phyloP scores from a whole-genome alignment of 2,888 invertebrate genomes.

The Platerodrilus igneus region DNA sequence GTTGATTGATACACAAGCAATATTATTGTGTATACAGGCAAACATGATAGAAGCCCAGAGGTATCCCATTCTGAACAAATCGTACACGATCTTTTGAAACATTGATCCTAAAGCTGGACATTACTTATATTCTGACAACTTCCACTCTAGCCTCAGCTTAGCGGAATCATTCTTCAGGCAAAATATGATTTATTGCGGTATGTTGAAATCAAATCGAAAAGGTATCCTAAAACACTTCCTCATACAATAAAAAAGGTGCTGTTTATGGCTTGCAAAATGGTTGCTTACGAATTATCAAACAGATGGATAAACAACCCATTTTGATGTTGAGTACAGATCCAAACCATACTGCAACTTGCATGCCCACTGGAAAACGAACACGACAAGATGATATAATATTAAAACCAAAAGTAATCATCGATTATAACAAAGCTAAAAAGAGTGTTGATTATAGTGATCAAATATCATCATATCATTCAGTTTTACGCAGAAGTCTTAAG shows the following conservation, averaged over 20 bases:
- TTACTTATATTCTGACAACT: not conserved
- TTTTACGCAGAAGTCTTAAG: constrained; percentile 4
- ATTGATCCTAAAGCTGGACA: not conserved
- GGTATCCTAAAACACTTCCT: not conserved
- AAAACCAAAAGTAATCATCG: constrained; percentile 9
- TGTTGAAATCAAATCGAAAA: not conserved
- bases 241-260: not conserved
- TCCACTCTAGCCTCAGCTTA: not conserved
- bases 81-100: not conserved
- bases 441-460: constrained; percentile 8
- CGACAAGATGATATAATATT: no score
- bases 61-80: constrained; percentile 4
- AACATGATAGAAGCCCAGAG: not conserved
- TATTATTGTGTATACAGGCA: constrained; percentile 1
- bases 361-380: constrained; percentile 1
- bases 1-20: constrained; percentile 1
- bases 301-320: constrained; percentile 10
- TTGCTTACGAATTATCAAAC: constrained; percentile 5
- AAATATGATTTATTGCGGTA: no score
- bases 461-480: constrained; percentile 8
- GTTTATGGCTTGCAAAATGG: constrained; percentile 1
- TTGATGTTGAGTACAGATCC: constrained; percentile 9
- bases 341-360: constrained; percentile 2
- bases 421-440: constrained; percentile 10
- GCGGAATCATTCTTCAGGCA: not conserved